Percentiles rank a stretch among this genome's conserved stretches.
Evolutionary conservation across 2,888 invertebrate species (phyloP).

Genomic region (Rutpela maculata): DNA sequence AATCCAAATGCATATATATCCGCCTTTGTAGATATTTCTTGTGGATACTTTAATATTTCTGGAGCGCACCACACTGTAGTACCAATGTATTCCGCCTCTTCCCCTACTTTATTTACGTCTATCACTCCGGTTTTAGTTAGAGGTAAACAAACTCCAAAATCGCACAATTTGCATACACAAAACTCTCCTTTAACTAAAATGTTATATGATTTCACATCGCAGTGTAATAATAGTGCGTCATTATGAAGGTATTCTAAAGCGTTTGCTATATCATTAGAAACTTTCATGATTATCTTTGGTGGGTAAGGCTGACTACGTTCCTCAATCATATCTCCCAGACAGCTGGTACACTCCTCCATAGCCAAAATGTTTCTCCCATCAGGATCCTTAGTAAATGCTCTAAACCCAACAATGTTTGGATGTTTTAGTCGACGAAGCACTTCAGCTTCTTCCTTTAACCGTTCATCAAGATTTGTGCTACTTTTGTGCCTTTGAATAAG

Average conservation of each 20-base stretch:
- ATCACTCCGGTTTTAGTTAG: constrained; percentile 80
- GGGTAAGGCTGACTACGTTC: constrained; percentile 80
- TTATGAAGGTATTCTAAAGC: constrained; percentile 88
- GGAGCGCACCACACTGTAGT: constrained; percentile 88
- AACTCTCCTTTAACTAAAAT: constrained; percentile 86
- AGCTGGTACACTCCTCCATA: constrained; percentile 86
- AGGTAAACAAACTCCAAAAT: constrained; percentile 89
- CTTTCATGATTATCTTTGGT: constrained; percentile 80
- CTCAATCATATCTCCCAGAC: constrained; percentile 86
- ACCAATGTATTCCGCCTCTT: constrained; percentile 80
- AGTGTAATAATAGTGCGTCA: constrained; percentile 83
- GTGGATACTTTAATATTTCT: constrained; percentile 81
- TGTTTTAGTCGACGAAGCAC: constrained; percentile 83
- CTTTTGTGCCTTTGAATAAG: constrained; percentile 72
- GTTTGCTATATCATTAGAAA: constrained; percentile 81
- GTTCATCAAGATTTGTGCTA: constrained; percentile 74
- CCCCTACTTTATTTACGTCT: constrained; percentile 75
- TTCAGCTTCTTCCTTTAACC: constrained; percentile 83
- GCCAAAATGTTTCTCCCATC: constrained; percentile 81
- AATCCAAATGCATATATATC: constrained; percentile 90
- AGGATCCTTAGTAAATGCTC: constrained; percentile 75
- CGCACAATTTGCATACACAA: constrained; percentile 85
- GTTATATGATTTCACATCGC: constrained; percentile 91
- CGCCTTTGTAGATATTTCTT: constrained; percentile 81
- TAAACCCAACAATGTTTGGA: constrained; percentile 89